Evolutionary conservation across 37 sponge, comb jelly and placozoan genomes (phyloP).

Genomic region (Axinella damicornis): DNA sequence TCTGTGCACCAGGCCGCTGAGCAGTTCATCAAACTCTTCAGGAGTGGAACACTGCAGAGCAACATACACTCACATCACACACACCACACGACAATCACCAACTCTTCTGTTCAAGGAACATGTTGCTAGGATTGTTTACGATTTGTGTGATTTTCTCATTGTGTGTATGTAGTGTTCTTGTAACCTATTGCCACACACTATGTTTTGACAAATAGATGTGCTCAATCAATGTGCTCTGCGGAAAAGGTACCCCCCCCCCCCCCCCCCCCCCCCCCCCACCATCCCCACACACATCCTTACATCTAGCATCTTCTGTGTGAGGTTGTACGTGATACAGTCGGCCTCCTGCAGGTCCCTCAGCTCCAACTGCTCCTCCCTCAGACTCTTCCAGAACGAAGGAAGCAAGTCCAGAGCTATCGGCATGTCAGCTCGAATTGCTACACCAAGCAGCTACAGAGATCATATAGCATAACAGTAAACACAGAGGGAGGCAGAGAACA

Average conservation of each 20-base stretch:
- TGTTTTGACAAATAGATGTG: too few species aligned
- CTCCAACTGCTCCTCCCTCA: conserved; percentile 65
- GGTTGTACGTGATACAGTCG: conserved; percentile 88
- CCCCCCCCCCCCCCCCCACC: too few species aligned
- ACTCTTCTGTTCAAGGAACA: too few species aligned
- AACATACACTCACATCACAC: too few species aligned
- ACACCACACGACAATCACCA: too few species aligned
- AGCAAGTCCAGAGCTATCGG: conserved; percentile 93
- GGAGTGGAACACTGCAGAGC: background rate
- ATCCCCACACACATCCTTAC: conserved; percentile 17
- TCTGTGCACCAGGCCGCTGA: background rate
- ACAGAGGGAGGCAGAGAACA: background rate
- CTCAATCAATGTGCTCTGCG: too few species aligned
- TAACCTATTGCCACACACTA: too few species aligned
- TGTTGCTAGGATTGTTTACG: too few species aligned
- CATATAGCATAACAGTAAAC: too few species aligned
- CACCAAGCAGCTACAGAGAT: conserved; percentile 79
- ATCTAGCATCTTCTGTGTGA: conserved; percentile 67
- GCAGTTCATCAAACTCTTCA: conserved; percentile 45
- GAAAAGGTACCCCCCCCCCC: too few species aligned
- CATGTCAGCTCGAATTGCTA: conserved; percentile 91
- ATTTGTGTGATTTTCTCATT: too few species aligned
- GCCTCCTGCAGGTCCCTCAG: conserved; percentile 79
- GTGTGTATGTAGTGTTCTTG: too few species aligned
- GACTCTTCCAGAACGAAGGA: conserved; percentile 92